phyloP scores from a whole-genome alignment of 1,140 invertebrate genomes.

The Rhopalosiphum padi region DNA sequence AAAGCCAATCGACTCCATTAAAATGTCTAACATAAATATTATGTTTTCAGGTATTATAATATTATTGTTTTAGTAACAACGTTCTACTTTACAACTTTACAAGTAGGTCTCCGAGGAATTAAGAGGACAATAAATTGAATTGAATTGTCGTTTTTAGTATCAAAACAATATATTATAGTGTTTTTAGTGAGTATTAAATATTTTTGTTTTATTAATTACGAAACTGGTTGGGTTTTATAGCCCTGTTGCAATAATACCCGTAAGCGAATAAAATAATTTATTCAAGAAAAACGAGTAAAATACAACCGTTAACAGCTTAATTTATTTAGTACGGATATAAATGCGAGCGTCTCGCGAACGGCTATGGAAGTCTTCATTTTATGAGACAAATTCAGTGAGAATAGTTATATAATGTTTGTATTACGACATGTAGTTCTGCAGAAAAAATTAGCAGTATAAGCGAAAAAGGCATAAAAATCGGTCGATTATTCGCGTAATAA shows the following conservation, averaged over 20 bases:
- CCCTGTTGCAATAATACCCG: background rate
- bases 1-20: background rate
- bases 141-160: background rate
- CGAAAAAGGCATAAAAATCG: background rate
- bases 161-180: background rate
- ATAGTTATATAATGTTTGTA: background rate
- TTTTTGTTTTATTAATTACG: conserved; percentile 38
- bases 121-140: conserved; percentile 33
- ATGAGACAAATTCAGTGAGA: background rate
- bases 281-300: conserved; percentile 37
- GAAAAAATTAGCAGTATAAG: background rate
- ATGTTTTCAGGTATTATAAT: background rate
- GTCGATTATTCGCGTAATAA: background rate
- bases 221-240: conserved; percentile 55
- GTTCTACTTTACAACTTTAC: conserved; percentile 45
- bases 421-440: background rate
- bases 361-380: conserved; percentile 19
- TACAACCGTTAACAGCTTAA: conserved; percentile 47
- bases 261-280: conserved; percentile 29
- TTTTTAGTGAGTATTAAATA: background rate
- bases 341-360: background rate
- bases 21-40: background rate
- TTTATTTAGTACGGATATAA: conserved; percentile 45
- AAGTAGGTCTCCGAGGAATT: conserved; percentile 17
- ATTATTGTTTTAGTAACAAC: conserved; percentile 8